Evolutionary conservation across 2,797 vertebrate species (phyloP).

Genomic region (Ambastaia sidthimunki): DNA sequence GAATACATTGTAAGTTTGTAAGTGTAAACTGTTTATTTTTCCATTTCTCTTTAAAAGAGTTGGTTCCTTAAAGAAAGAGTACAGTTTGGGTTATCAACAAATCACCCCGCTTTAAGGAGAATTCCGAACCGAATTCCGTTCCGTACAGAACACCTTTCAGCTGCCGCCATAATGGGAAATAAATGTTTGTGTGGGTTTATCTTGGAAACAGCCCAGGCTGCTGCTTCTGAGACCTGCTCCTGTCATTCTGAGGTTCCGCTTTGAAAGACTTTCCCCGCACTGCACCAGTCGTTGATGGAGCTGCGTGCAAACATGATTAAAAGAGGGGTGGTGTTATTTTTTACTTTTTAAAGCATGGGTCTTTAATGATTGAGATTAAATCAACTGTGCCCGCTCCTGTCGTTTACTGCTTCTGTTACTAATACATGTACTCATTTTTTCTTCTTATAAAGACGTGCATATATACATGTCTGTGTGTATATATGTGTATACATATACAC

Average conservation of each 20-base stretch:
- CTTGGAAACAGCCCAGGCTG: slow-evolving; percentile 27
- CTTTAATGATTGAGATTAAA: slow-evolving; percentile 60
- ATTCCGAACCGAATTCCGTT: too few relatives aligned
- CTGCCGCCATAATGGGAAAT: slow-evolving; percentile 2
- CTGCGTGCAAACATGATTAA: slow-evolving; percentile 33
- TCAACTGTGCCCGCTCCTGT: slow-evolving; percentile 56
- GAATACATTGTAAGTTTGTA: slow-evolving; percentile 33
- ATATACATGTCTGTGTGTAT: not conserved
- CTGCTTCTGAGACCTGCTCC: slow-evolving; percentile 22
- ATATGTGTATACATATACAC: not conserved
- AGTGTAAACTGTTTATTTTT: slow-evolving; percentile 41
- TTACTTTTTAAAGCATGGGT: slow-evolving; percentile 45
- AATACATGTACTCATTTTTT: slow-evolving; percentile 64
- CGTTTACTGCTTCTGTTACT: slow-evolving; percentile 71
- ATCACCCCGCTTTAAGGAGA: slow-evolving; percentile 19
- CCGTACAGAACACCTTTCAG: slow-evolving; percentile 28
- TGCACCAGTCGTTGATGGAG: slow-evolving; percentile 32
- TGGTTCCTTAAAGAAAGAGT: slow-evolving; percentile 41
- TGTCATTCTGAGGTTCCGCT: slow-evolving; percentile 29
- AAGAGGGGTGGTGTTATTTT: slow-evolving; percentile 43
- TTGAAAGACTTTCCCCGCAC: slow-evolving; percentile 17
- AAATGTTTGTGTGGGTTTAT: slow-evolving; percentile 43
- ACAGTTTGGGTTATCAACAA: slow-evolving; percentile 25
- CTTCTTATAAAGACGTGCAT: slow-evolving; percentile 35
- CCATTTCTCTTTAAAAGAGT: slow-evolving; percentile 25